These are phyloP conservation scores for Myopa tessellatipennis DNA, from an alignment of 2,888 invertebrate genomes.

Conservation along the genomic window DNA sequence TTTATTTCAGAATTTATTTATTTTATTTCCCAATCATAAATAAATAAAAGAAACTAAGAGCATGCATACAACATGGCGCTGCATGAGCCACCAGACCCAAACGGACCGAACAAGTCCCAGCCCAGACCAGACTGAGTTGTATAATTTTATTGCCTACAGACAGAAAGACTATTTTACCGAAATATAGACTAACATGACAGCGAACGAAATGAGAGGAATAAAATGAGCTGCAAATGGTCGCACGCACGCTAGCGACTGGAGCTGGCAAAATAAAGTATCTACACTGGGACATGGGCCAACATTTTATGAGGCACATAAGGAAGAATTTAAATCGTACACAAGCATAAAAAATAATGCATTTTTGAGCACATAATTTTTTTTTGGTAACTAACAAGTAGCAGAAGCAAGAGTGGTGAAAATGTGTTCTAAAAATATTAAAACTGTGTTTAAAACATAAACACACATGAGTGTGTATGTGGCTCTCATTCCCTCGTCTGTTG, in stretches of 20 bases:
- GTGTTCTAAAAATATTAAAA: background rate
- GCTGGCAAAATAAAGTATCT: background rate
- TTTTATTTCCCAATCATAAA: background rate
- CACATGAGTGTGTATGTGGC: background rate
- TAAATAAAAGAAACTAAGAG: background rate
- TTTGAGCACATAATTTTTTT: background rate
- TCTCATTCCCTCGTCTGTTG: background rate
- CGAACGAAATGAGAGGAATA: background rate
- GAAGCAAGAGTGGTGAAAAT: background rate
- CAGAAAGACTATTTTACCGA: slow-evolving; percentile 13
- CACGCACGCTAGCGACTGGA: background rate
- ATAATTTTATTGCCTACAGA: slow-evolving; percentile 19
- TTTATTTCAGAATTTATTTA: background rate
- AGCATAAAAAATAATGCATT: background rate
- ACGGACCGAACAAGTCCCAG: background rate
- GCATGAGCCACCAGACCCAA: background rate
- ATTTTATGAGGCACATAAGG: slow-evolving; percentile 5
- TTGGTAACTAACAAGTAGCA: background rate
- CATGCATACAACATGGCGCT: background rate
- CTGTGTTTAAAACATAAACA: background rate
- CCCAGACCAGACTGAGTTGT: background rate
- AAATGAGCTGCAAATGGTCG: background rate
- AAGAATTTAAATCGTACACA: slow-evolving; percentile 10
- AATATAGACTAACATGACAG: slow-evolving; percentile 16
- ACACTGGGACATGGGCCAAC: background rate